A percentile compares a stretch with the other conserved stretches of the same genome.
phyloP scores from a whole-genome alignment of 2,888 invertebrate genomes.

The Bembecia ichneumoniformis region DNA sequence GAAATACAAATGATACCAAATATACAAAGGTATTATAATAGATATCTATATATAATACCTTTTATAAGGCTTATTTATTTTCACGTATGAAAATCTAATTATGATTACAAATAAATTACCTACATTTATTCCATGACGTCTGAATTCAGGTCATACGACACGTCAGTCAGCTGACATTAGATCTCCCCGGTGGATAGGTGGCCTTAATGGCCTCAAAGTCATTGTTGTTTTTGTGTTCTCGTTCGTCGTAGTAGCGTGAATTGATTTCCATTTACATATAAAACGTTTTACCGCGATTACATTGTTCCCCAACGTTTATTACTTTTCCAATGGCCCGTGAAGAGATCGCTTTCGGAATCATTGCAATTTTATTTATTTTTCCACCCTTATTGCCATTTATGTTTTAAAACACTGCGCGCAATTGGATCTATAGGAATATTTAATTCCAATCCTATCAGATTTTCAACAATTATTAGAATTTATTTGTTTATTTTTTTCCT shows the following conservation, averaged over 20 bases:
- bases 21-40: too few species aligned
- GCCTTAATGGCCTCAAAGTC: slow-evolving; percentile 16
- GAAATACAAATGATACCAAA: too few species aligned
- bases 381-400: background rate
- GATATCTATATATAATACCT: too few species aligned
- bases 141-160: background rate
- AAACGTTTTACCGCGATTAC: slow-evolving; percentile 50
- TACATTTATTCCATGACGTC: too few species aligned
- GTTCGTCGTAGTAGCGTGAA: slow-evolving; percentile 22
- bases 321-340: slow-evolving; percentile 34
- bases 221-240: slow-evolving; percentile 17
- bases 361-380: slow-evolving; percentile 3
- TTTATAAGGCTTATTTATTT: too few species aligned
- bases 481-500: too few species aligned
- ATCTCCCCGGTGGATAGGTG: background rate
- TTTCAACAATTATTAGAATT: too few species aligned
- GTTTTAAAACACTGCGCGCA: background rate
- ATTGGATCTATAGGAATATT: background rate
- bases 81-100: too few species aligned
- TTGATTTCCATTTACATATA: slow-evolving; percentile 56
- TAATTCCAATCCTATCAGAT: too few species aligned
- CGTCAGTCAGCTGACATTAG: background rate
- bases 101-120: too few species aligned
- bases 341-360: slow-evolving; percentile 26
- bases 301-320: slow-evolving; percentile 36